phyloP scores from a whole-genome alignment of 2,113 vertebrate species.

The Stigmatopora argus region DNA sequence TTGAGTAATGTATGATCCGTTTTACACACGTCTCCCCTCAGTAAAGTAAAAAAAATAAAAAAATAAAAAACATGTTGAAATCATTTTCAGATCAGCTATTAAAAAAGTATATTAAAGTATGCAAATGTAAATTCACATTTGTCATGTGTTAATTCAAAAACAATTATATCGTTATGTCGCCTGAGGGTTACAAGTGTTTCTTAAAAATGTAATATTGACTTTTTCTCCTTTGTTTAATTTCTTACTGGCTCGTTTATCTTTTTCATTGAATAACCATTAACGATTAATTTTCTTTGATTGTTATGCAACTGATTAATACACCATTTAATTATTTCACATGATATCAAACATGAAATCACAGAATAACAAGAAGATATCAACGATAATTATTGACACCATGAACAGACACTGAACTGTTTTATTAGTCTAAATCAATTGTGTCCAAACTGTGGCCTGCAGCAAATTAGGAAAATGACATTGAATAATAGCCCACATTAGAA shows the following conservation, averaged over 20 bases:
- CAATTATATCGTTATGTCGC: neutral
- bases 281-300: no score
- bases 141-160: neutral
- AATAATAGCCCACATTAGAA: no score
- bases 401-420: no score
- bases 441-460: no score
- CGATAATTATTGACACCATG: no score
- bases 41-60: neutral
- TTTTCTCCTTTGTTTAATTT: no score
- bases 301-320: no score
- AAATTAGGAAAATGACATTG: no score
- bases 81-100: neutral
- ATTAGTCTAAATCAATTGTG: neutral
- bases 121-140: neutral
- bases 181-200: neutral
- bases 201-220: neutral
- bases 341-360: neutral
- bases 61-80: neutral
- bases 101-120: neutral
- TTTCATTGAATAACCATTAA: neutral
- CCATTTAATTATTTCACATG: neutral
- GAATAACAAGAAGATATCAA: no score
- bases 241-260: neutral
- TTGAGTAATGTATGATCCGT: constrained; percentile 3
- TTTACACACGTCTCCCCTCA: neutral